Evolutionary conservation across 2,888 invertebrate species (phyloP), one percentile per base, ranked within the genome.

Genomic region (Mythimna pallens): DNA sequence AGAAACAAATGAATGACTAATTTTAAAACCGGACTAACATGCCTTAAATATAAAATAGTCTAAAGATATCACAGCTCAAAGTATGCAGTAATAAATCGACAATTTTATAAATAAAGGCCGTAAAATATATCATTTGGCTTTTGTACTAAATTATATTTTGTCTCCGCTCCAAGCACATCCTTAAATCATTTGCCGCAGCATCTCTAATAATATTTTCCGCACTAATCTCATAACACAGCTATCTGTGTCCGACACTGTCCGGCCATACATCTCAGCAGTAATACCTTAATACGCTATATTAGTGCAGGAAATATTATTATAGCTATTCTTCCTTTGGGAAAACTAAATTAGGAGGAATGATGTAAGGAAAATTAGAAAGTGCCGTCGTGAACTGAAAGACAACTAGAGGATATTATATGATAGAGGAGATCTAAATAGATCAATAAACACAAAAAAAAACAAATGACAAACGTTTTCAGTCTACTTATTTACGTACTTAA

Each of bases 201-300:
- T 62, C 22, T 61, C 55, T 54, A 5, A 43, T 70, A 52, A 86
- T 77, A 80, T 85, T 82, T 70, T 43, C 43, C 5, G n/a, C 61
- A 65, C 55, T 85, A 83, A 83, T 83, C 83, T 70, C 55, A 70
- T 85, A 85, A 86, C n/a, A 17, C 86, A 77, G 74, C 78, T 87
- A 87, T 86, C 85, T 30, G 76, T 70, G 52, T 50, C 68, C 14
- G 43, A 62, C 81, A 47, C 17, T 52, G 50, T 52, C 50, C 50
- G 50, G 36, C 47, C 9, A 71, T 76, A 86, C 77, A 52, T 79
- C 61, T 63, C 20, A 30, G 47, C 43, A 20, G 70, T 77, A 78
- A 76, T 76, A 78, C 69, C 47, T 36, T 86, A 78, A 82, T 75
- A 36, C 67, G 22, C 17, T 14, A 61, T 66, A 74, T 80, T 80